A percentile compares a stretch with the other conserved stretches of the same genome.
Conservation (phyloP, 2,113 vertebrate genomes). For the Apteryx owenii region DNA sequence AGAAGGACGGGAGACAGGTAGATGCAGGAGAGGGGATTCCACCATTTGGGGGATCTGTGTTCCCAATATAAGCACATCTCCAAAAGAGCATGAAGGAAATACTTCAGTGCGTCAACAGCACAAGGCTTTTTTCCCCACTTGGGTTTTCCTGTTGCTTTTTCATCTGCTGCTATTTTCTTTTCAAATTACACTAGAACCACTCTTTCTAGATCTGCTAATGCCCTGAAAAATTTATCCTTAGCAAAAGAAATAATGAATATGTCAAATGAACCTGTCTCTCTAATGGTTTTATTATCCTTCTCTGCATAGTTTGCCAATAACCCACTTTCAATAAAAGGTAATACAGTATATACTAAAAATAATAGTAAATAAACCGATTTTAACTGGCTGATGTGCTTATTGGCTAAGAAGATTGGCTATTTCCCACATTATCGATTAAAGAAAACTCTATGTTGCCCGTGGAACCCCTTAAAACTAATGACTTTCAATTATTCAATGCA, state of each 20-base stretch:
- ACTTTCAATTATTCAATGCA: conserved; percentile 33
- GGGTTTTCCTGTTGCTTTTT: conserved; percentile 13
- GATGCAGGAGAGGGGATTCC: neutral
- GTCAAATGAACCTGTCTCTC: neutral
- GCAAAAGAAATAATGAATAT: neutral
- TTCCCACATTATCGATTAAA: conserved; percentile 4
- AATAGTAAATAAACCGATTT: neutral
- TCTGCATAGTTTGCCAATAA: neutral
- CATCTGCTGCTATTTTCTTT: conserved; percentile 34
- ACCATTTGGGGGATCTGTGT: neutral
- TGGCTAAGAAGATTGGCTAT: conserved; percentile 7
- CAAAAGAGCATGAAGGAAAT: neutral
- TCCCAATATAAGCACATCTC: neutral
- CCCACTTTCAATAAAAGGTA: neutral
- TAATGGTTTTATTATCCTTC: neutral
- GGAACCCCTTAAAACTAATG: conserved; percentile 35
- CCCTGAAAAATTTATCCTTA: neutral
- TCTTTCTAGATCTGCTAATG: conserved; percentile 21
- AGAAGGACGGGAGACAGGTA: neutral
- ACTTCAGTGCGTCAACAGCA: neutral
- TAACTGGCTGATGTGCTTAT: neutral
- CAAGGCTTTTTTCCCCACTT: neutral
- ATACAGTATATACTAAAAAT: fast-evolving
- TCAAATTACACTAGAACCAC: conserved; percentile 17
- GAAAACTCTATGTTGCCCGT: neutral